phyloP scores from a whole-genome alignment of 1,140 invertebrate species.

The Bradysia coprophila region DNA sequence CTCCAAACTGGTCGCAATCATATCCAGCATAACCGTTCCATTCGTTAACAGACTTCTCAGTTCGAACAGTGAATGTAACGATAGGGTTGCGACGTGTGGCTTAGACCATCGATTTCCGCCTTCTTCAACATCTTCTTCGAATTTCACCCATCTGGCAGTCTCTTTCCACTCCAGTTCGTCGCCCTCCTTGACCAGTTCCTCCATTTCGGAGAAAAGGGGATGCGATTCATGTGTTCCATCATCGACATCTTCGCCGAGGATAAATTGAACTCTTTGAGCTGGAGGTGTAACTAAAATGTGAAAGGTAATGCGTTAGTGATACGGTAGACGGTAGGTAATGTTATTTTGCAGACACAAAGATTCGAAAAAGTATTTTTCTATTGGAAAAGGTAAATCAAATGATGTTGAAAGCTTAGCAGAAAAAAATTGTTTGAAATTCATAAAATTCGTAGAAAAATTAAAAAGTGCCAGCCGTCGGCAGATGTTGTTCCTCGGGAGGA shows the following conservation, averaged over 20 bases:
- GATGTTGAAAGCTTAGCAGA: too few species aligned
- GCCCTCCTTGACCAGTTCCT: constrained; percentile 70
- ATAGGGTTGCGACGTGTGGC: constrained; percentile 82
- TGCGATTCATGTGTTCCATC: constrained; percentile 68
- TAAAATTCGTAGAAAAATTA: too few species aligned
- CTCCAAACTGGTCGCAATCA: constrained; percentile 69
- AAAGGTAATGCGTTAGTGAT: too few species aligned
- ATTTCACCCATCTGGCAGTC: constrained; percentile 93
- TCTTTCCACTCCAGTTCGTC: constrained; percentile 92
- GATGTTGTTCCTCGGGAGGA: too few species aligned
- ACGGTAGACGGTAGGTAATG: neutral
- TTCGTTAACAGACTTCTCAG: constrained; percentile 71
- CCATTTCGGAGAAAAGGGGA: constrained; percentile 91
- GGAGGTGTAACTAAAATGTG: constrained; percentile 57
- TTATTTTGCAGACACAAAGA: constrained; percentile 3
- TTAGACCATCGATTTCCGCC: constrained; percentile 90
- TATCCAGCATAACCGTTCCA: constrained; percentile 78
- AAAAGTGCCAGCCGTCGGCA: too few species aligned
- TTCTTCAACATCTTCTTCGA: constrained; percentile 89
- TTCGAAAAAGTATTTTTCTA: too few species aligned
- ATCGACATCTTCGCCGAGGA: constrained; percentile 81
- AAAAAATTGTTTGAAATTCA: too few species aligned
- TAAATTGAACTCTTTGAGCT: constrained; percentile 85
- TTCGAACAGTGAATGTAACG: constrained; percentile 80
- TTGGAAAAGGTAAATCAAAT: too few species aligned